Evolutionary conservation across 2,797 vertebrate species (phyloP).

Genomic region (Xenentodon cancila): DNA sequence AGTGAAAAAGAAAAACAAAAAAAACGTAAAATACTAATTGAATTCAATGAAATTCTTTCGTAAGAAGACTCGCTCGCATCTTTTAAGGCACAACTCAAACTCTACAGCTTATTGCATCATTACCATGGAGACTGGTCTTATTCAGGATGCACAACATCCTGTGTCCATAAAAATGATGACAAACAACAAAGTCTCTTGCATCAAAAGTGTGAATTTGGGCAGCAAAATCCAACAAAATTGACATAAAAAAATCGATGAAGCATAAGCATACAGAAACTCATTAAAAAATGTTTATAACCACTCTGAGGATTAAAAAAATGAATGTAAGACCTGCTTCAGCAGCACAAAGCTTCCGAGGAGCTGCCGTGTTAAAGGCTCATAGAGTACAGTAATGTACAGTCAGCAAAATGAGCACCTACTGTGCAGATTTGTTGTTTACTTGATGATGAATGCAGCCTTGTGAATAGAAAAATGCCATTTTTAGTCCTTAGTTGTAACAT

Average conservation of each 20-base stretch:
- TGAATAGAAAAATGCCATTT: conserved; percentile 17
- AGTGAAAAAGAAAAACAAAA: conserved; percentile 25
- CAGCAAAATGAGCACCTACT: conserved; percentile 24
- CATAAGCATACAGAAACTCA: conserved; percentile 18
- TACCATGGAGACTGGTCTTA: no score
- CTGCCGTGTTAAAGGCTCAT: conserved; percentile 29
- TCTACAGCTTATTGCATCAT: not conserved
- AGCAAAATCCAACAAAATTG: not conserved
- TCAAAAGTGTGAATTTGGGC: not conserved
- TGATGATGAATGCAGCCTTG: conserved; percentile 6
- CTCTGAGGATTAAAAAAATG: conserved; percentile 20
- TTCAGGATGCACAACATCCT: not conserved
- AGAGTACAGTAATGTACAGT: conserved; percentile 38
- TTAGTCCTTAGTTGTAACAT: not conserved
- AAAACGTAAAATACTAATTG: conserved; percentile 50
- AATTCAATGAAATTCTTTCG: conserved; percentile 51
- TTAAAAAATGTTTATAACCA: conserved; percentile 27
- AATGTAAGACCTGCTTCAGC: conserved; percentile 18
- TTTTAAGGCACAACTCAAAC: conserved; percentile 12
- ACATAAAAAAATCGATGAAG: conserved; percentile 21
- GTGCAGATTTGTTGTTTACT: conserved; percentile 22
- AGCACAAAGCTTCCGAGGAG: conserved; percentile 24
- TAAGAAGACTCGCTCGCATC: conserved; percentile 20
- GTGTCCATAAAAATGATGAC: not conserved
- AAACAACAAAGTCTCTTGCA: not conserved